These are phyloP conservation scores for Leptinotarsa lineolata DNA, from an alignment of 1,140 invertebrate genomes.

Conservation along the genomic window DNA sequence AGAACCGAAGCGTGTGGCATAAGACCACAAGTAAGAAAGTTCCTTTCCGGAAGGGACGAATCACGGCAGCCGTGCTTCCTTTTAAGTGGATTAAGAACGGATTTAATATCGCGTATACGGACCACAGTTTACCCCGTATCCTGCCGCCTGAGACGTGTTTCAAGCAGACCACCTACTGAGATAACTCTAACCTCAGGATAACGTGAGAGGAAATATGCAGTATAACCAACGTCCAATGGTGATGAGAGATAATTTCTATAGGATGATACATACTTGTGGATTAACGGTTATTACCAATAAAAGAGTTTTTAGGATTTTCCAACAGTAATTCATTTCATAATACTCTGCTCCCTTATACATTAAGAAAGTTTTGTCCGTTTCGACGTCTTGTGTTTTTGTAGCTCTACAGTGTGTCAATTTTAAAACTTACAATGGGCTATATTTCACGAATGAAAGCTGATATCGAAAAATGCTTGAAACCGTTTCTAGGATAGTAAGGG, in stretches of 20 bases:
- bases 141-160: neutral
- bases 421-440: no score
- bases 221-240: neutral
- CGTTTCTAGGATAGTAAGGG: no score
- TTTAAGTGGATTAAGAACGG: neutral
- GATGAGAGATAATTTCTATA: neutral
- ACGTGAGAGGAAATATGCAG: constrained; percentile 2
- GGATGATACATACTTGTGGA: neutral
- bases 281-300: no score
- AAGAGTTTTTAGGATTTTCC: no score
- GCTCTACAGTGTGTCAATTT: no score
- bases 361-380: no score
- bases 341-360: no score
- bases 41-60: neutral
- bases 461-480: no score
- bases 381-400: no score
- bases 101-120: neutral
- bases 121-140: neutral
- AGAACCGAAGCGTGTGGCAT: neutral
- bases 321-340: no score
- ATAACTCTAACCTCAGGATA: constrained; percentile 3
- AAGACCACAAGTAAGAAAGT: neutral
- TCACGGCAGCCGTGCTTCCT: constrained; percentile 1
- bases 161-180: constrained; percentile 5
- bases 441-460: no score